Base-by-base conservation (phyloP, 2,113 vertebrate genomes). In the Hypocryptadius cinnamomeus region DNA sequence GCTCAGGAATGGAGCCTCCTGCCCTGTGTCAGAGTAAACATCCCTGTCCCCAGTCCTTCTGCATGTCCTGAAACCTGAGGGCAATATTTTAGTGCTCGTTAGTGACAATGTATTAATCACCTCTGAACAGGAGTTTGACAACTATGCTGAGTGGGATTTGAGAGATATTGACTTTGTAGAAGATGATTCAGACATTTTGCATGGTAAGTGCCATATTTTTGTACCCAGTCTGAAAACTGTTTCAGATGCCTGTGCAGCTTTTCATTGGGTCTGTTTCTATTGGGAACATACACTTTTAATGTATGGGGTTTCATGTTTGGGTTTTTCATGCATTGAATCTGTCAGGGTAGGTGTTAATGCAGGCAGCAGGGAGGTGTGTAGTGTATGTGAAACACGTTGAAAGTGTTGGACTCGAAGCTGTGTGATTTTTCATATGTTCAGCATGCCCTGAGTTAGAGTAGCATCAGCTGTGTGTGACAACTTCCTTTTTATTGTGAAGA, bases 81-180 rank as follows among this genome's bases (percentile, higher is more conserved):
- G 22, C 16, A 8, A 3, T n/a, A 31, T 71, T 79, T 61, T 6
- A 50, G 54, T 65, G 74, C 80, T 88, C 11, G 9, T 66, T 65
- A 57, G 39, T 89, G 83, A 92, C 79, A 50, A 22, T 59, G 80
- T 88, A 2, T 85, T 87, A 50, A 83, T 96, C 86, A 50, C 65
- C 47, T 76, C 83, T 80, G 76, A 89, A 96, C 95, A 99, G 99
- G 99, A 99, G 94, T 99, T 99, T 97, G 99, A 99, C 98, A 99
- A 99, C 98, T 99, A 99, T 25, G 99, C 99, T 39, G 99, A 99
- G 95, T 99, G 99, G 99, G 99, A 99, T 97, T 97, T 99, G 97
- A 99, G 99, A 97, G 99, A 99, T 94, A 99, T 99, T 45, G 99
- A 99, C 97, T 99, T 99, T 98, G 99, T 99, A 86, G 99, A 99